Percentiles rank a stretch among this genome's conserved stretches.
These are phyloP conservation scores for Euzophera pinguis DNA, from an alignment of 2,888 invertebrate species.

Conservation along the genomic window DNA sequence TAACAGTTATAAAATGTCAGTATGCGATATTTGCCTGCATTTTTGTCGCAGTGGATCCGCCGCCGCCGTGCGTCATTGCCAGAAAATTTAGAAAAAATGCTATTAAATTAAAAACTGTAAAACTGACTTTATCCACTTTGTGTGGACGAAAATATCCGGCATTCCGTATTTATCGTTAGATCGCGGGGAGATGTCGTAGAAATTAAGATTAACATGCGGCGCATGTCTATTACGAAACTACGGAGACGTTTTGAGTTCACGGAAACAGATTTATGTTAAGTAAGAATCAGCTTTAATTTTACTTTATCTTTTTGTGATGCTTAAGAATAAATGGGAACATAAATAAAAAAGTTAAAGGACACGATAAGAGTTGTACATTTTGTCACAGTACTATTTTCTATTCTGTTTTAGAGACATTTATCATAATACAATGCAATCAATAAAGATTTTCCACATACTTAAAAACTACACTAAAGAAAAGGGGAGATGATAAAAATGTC, in stretches of 20 bases:
- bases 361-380: no score
- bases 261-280: slow-evolving; percentile 13
- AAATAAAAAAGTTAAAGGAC: no score
- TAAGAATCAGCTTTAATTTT: slow-evolving; percentile 9
- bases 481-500: slow-evolving; percentile 37
- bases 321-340: no score
- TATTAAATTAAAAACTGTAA: slow-evolving; percentile 42
- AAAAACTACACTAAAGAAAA: no score
- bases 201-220: slow-evolving; percentile 45
- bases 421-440: no score
- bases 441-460: no score
- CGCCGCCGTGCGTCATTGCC: slow-evolving; percentile 72
- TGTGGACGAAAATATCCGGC: slow-evolving; percentile 61
- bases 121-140: slow-evolving; percentile 48
- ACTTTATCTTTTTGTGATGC: no score
- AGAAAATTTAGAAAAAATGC: slow-evolving; percentile 41
- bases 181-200: slow-evolving; percentile 34
- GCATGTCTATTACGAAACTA: slow-evolving; percentile 41
- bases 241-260: slow-evolving; percentile 16
- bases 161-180: slow-evolving; percentile 27
- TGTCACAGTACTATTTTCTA: no score
- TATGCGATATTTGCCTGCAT: slow-evolving; percentile 45
- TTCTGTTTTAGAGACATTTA: no score
- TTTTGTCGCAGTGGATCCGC: slow-evolving; percentile 51
- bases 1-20: slow-evolving; percentile 56